Evolutionary conservation across 2,797 vertebrate species (phyloP).

Genomic region (Heteromormyrus szaboi): DNA sequence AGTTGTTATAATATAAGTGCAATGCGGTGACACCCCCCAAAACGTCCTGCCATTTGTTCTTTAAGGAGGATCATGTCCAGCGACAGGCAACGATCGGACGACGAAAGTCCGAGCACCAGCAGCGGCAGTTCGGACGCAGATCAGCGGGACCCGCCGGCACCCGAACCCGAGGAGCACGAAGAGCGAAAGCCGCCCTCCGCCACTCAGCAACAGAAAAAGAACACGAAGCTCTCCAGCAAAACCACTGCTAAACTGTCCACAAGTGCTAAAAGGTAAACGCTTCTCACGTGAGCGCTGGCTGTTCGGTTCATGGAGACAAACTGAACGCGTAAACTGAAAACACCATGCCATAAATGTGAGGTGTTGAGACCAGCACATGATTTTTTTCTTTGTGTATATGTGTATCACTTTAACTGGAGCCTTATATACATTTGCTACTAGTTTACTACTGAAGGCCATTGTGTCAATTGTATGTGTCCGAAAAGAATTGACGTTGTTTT

Average conservation of each 20-base stretch:
- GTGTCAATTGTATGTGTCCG: not conserved
- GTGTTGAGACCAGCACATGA: not conserved
- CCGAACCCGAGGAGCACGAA: slow-evolving; percentile 78
- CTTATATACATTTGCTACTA: not conserved
- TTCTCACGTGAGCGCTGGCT: not conserved
- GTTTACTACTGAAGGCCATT: not conserved
- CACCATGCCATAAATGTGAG: not conserved
- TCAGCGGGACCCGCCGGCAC: slow-evolving; percentile 76
- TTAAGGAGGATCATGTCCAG: slow-evolving; percentile 67
- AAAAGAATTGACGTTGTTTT: not conserved
- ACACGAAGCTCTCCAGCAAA: slow-evolving; percentile 83
- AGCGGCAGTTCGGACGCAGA: slow-evolving; percentile 84
- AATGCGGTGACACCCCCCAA: not conserved
- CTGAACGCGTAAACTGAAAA: not conserved
- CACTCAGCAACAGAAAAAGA: slow-evolving; percentile 77
- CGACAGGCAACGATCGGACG: slow-evolving; percentile 81
- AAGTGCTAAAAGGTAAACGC: slow-evolving; percentile 80
- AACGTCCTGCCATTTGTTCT: slow-evolving; percentile 25
- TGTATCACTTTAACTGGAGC: not conserved
- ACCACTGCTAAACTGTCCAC: slow-evolving; percentile 84
- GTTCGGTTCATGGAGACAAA: not conserved
- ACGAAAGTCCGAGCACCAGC: slow-evolving; percentile 86
- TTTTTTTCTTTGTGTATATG: not conserved
- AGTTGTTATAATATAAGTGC: not conserved
- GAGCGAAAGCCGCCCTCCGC: slow-evolving; percentile 75